Base-by-base conservation (phyloP, 92 coral and sea anemone genomes). In the Metridium senile region DNA sequence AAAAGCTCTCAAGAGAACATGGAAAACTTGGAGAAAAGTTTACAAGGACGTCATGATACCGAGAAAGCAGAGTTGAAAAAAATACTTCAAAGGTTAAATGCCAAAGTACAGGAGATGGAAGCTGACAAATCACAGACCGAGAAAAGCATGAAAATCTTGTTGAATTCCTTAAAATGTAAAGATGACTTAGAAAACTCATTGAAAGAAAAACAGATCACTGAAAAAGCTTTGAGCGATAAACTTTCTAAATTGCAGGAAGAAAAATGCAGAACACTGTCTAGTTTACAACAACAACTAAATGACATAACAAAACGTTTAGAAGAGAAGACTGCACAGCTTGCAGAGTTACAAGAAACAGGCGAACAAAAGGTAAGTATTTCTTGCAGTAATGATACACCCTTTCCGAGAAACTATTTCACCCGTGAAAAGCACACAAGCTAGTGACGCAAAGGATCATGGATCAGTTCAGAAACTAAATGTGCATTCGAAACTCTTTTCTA, bases 91-190 rank as follows among this genome's bases (percentile, higher is more conserved):
- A 63, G 1, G 43, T 31, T 63, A 20, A 63, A 63, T 23, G 67
- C 33, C n/a, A 57, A 73, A 54, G 52, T 26, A 45, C 26, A 4
- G 68, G 33, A 57, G 53, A 17, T 73, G 34, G 78, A 73, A 34
- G 56, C 31, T 21, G 78, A 73, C 30, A 73, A 58, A 17, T 9
- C 11, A 0, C 66, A 58, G 25, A 32, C 51, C 21, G 66, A 57
- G 10, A 33, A 73, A 13, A 58, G n/a, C 1, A 22, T 73, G 27
- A 61, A 73, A 26, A 34, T 47, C 1, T 51, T 73, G 35, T n/a
- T 73, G 2, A 62, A 61, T 57, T 57, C 78, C 58, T 58, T 73
- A 13, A 43, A 58, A 34, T 22, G 34, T 13, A 58, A 23, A 22
- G 78, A 73, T 21, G 64, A 58, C 11, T 46, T 58, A 27, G 72